A percentile compares a stretch with the other conserved stretches of the same genome.
These are phyloP conservation scores for Yoshiicerus persimilis DNA, from an alignment of 1,140 invertebrate genomes.

Conservation along the genomic window DNA sequence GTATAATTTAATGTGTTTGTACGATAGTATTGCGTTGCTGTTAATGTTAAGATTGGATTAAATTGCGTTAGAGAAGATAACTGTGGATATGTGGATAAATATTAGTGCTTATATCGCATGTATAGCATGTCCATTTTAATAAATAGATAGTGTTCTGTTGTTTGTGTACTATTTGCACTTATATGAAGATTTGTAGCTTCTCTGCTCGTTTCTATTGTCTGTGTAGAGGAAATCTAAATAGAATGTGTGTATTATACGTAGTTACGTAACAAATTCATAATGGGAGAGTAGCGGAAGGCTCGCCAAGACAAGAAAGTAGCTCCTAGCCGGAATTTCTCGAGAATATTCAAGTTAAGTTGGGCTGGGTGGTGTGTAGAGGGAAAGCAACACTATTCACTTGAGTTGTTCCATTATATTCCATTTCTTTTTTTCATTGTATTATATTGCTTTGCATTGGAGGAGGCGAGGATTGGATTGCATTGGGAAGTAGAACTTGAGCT, in stretches of 20 bases:
- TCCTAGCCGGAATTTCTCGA: background rate
- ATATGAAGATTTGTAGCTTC: background rate
- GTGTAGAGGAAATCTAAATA: background rate
- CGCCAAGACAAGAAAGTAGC: background rate
- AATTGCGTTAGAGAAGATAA: background rate
- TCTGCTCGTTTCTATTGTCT: background rate
- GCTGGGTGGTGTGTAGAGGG: background rate
- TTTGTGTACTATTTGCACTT: background rate
- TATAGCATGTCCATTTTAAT: no score
- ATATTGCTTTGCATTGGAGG: background rate
- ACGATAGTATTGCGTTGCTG: background rate
- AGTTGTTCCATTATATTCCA: background rate
- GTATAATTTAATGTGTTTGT: background rate
- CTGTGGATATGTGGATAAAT: background rate
- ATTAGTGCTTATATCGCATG: no score
- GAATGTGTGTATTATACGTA: background rate
- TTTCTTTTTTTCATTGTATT: background rate
- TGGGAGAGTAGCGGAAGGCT: background rate
- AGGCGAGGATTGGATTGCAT: background rate
- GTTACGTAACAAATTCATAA: background rate
- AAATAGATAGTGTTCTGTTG: background rate
- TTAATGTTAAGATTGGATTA: background rate
- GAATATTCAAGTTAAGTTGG: background rate
- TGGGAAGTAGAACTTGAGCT: background rate
- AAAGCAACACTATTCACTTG: constrained; percentile 14